Conservation (phyloP, 2,113 vertebrate species). For the Sardina pilchardus region DNA sequence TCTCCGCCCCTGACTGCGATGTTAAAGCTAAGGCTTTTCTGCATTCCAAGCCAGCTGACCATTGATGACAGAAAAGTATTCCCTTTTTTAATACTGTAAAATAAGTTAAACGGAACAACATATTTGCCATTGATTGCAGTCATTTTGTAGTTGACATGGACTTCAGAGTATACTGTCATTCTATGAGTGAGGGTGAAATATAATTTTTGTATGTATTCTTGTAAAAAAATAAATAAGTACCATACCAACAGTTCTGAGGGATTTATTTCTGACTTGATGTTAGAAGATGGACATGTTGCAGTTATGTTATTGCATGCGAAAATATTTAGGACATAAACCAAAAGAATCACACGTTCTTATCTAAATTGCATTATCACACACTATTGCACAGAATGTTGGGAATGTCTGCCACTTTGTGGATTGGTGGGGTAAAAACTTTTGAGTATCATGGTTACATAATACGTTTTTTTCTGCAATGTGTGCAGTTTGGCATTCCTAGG, state of each 20-base stretch:
- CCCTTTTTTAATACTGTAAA: not conserved
- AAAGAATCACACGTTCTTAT: not conserved
- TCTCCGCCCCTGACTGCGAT: not conserved
- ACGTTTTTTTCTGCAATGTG: not conserved
- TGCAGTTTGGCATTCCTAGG: not conserved
- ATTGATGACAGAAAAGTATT: not conserved
- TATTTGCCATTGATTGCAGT: not conserved
- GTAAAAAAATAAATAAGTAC: conserved; percentile 6
- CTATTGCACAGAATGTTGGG: not conserved
- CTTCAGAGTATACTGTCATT: not conserved
- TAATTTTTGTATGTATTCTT: conserved; percentile 11
- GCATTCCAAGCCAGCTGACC: not conserved
- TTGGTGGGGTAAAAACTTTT: not conserved
- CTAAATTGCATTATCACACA: not conserved
- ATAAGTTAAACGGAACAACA: not conserved
- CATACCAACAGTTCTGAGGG: not conserved
- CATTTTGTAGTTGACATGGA: not conserved
- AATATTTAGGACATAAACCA: too few relatives aligned
- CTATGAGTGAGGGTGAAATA: not conserved
- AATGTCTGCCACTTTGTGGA: not conserved
- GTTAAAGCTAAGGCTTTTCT: not conserved
- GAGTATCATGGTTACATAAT: not conserved
- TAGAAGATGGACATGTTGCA: too few relatives aligned
- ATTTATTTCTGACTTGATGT: too few relatives aligned
- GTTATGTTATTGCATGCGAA: too few relatives aligned